phyloP scores from a whole-genome alignment of 2,888 invertebrate species.

The Timandra comae region DNA sequence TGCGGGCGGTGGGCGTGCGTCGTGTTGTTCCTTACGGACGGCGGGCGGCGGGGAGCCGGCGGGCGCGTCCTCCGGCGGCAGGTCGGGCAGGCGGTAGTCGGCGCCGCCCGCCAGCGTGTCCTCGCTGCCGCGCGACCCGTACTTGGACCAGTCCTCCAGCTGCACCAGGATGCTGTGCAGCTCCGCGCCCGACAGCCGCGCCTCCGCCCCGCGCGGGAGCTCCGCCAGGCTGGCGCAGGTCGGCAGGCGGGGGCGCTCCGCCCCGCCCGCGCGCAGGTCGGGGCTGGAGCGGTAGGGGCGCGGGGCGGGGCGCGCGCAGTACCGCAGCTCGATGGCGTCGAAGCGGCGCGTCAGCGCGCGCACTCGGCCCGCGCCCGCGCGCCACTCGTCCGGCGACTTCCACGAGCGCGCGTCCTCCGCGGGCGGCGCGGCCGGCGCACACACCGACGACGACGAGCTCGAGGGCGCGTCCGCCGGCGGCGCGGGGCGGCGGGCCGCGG shows the following conservation, averaged over 20 bases:
- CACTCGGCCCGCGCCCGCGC: slow-evolving; percentile 82
- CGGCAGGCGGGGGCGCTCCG: not conserved
- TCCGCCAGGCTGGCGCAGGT: slow-evolving; percentile 60
- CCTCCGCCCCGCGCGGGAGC: slow-evolving; percentile 4
- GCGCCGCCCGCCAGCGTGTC: slow-evolving; percentile 67
- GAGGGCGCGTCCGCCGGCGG: slow-evolving; percentile 7
- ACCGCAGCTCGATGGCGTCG: slow-evolving; percentile 66
- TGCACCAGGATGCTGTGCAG: slow-evolving; percentile 68
- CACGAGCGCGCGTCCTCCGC: slow-evolving; percentile 72
- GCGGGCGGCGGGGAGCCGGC: not conserved
- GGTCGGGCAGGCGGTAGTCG: slow-evolving; percentile 63
- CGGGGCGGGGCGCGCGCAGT: slow-evolving; percentile 60
- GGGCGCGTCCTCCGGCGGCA: slow-evolving; percentile 52
- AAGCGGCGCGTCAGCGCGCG: slow-evolving; percentile 84
- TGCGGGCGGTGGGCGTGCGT: too few relatives aligned
- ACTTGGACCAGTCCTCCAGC: slow-evolving; percentile 68
- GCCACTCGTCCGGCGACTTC: slow-evolving; percentile 82
- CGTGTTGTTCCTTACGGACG: too few relatives aligned
- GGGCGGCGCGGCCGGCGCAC: slow-evolving; percentile 1
- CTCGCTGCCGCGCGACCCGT: slow-evolving; percentile 65
- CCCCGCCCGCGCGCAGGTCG: slow-evolving; percentile 47
- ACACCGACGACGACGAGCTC: not conserved
- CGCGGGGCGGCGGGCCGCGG: too few relatives aligned
- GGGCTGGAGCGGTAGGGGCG: slow-evolving; percentile 68
- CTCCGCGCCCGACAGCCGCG: slow-evolving; percentile 60